Base-by-base conservation (phyloP, 2,888 invertebrate species). In the Eilema caniola region DNA sequence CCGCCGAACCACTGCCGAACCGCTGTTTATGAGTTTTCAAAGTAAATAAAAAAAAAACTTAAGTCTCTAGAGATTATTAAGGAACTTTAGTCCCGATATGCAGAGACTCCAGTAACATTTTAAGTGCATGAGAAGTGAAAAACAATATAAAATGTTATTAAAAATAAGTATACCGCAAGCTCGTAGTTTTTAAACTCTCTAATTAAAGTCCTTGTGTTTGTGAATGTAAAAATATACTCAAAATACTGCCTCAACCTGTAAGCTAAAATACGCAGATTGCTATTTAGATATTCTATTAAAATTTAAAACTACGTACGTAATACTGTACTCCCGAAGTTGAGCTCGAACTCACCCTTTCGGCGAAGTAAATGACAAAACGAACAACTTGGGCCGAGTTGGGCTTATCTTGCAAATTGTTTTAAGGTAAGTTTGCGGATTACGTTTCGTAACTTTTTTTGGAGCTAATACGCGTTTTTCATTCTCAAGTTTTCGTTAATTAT, bases 401-500 rank as follows among this genome's bases (percentile, higher is more conserved):
- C 53, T 67, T 70, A 72, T 72, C 69, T 69, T 16, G 31, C 20
- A 41, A 64, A 67, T 69, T 64, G 61, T 70, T 72, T 66, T 23
- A 61, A 37, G 8, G 20, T 5, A 67, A 69, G 41, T 72, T 72
- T 61, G 53, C 3, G 20, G 31, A 53, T 61, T 53, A 74, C 23
- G 74, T 74, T 73, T 60, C 53, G 61, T 65, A 12, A 37, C 57
- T 72, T 76, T 80, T 74, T 67, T 12, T 31, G 56, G n/a, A 28
- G 66, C 47, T 72, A 70, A 41, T 66, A 67, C 25, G 25, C 24
- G 61, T 71, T 77, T 77, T 75, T 80, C 67, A 72, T 73, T 56
- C 12, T 37, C n/a, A 76, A 75, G 60, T 56, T 69, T n/a, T 12
- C 23, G 74, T 70, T 71, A 83, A 82, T 79, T 78, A 78, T 81